These are phyloP conservation scores for Otus sunia DNA, from an alignment of 2,113 vertebrate species.

Conservation along the genomic window DNA sequence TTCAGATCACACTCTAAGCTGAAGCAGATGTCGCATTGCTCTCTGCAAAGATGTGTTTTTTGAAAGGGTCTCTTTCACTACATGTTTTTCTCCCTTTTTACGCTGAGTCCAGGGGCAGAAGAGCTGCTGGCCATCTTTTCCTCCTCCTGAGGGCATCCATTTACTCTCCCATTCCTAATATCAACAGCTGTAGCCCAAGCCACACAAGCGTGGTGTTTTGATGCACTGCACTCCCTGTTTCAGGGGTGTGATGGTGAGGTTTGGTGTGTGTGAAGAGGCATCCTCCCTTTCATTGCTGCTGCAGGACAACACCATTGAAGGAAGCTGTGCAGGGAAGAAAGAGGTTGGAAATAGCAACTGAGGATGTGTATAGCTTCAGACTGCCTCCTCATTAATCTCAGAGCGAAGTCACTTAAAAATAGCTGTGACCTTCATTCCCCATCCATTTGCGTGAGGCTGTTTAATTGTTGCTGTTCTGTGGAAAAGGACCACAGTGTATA, in stretches of 20 bases:
- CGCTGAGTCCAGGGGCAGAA: neutral
- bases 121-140: neutral
- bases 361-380: neutral
- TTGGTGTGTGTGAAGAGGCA: neutral
- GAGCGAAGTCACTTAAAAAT: neutral
- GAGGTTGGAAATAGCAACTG: neutral
- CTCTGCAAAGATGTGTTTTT: neutral
- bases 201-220: rapidly evolving
- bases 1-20: neutral
- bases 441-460: neutral
- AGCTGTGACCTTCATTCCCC: neutral
- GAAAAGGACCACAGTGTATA: neutral
- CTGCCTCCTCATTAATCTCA: neutral
- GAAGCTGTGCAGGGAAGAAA: neutral
- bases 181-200: neutral
- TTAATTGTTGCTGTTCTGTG: neutral
- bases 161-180: neutral
- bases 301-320: neutral
- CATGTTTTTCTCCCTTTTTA: rapidly evolving
- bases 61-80: neutral
- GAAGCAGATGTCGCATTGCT: neutral
- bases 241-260: neutral
- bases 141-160: neutral
- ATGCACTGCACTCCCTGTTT: neutral
- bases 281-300: neutral